Base-by-base conservation (phyloP, 2,797 vertebrate genomes). In the Hoplostethus atlanticus region DNA sequence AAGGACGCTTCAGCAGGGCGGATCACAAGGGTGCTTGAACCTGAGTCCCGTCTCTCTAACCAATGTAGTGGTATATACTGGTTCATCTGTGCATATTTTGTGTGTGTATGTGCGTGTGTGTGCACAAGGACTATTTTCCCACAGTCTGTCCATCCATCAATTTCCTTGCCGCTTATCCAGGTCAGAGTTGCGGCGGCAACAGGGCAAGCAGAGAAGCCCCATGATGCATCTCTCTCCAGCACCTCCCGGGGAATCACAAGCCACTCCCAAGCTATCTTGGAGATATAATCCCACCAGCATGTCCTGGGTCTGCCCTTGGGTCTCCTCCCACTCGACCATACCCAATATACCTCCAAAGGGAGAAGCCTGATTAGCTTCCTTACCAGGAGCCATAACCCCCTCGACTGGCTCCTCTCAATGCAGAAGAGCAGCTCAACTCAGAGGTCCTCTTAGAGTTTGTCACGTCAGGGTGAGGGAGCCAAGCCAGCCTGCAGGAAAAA, bases 301-400 rank as follows among this genome's bases (percentile, higher is more conserved):
- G 78, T 30, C 65, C 44, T 42, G 56, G 30, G 44, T 65, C 51
- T 71, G 61, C 81, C 61, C 64, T 78, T 25, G 21, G 55, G 34
- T 69, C 48, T 61, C 31, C 34, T 77, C 72, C 44, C 30, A 74
- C 57, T 55, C 38, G 69, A 28, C 44, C 69, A 77, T 60, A 77
- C 76, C 63, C 76, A 50, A 51, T 81, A 73, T 55, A 38, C 64
- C 67, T 81, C 79, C 56, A 68, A 53, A 38, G 79, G 75, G 75
- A 86, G 68, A 66, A 1, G n/a, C 68, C 56, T 59, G 73, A 72
- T 62, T 64, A 55, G 67, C 71, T 71, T 73, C 67, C 55, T 76
- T 70, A 68, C 71, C 73, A 72, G 71, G 68, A 3, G 34, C 4
- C 34, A 34, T 4, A 34, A 34, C 6, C 4, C 34, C 34, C 82